Evolutionary conservation across 2,797 vertebrate genomes (phyloP), one percentile per base, ranked within the genome.

Genomic region (Urocyon cinereoargenteus): DNA sequence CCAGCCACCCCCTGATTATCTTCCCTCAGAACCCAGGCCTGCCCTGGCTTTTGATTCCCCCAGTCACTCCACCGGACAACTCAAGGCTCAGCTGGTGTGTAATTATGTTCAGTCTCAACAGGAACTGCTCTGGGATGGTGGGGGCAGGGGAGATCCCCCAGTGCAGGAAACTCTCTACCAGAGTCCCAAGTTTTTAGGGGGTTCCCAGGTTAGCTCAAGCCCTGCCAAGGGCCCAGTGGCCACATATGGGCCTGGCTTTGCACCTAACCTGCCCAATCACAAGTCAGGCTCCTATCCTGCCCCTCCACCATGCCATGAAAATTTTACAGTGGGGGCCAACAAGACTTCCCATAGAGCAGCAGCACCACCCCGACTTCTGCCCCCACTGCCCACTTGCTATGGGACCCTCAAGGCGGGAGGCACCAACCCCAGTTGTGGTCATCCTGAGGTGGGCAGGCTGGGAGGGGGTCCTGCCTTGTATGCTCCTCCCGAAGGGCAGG

Each of bases 31-130:
- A 49, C 97, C 90, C 81, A 99, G 99, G 13, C 98, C 98, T 36
- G 83, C 96, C 0, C 97, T 98, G 24, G 96, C 98, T 3, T 99
- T 99, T 78, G 98, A 99, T 72, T 98, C 98, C 53, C 98, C 98
- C 4, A 57, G 99, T 98, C 99, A 98, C 86, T 99, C 9, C 99
- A 99, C 72, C 99, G 99, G 98, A 98, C 99, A 99, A 97, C 99
- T 99, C 94, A 99, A 99, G 97, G 99, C 99, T 94, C 99, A 99
- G 99, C 99, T 99, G 99, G 99, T 99, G 79, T 99, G 99, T 94
- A 99, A 99, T 97, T 99, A 99, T 10, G 99, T 99, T 24, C 99
- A 99, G 97, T 99, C 99, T 0, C 99, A 99, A 98, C 99, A 99
- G 98, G 99, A 99, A 4, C 99, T 99, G 93, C 98, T 99, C 98